phyloP scores from a whole-genome alignment of 2,888 invertebrate genomes.

The Epistrophella euchroma region DNA sequence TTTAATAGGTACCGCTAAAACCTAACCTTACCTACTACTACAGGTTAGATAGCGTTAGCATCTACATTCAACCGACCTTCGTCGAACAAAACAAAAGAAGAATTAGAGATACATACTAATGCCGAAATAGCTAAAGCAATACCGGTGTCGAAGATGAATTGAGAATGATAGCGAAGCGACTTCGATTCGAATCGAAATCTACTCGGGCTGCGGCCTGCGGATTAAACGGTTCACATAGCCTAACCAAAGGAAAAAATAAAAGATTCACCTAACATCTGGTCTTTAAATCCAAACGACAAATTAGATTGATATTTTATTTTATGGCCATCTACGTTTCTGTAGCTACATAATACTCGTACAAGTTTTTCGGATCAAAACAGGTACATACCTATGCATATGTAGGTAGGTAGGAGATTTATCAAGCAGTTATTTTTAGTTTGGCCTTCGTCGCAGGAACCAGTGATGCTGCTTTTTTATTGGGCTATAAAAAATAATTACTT shows the following conservation, averaged over 20 bases:
- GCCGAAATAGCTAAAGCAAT: too few relatives aligned
- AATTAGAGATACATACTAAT: not conserved
- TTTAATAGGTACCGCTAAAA: not conserved
- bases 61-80: not conserved
- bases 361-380: not conserved
- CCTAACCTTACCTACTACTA: too few relatives aligned
- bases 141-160: constrained; percentile 4
- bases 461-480: not conserved
- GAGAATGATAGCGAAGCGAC: constrained; percentile 28
- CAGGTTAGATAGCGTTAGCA: not conserved
- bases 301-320: constrained; percentile 14
- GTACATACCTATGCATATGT: not conserved
- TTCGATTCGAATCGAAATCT: constrained; percentile 21
- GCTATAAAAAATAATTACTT: not conserved
- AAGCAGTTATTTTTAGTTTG: not conserved
- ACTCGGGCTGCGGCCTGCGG: not conserved
- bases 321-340: not conserved
- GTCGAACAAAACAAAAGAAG: constrained; percentile 1
- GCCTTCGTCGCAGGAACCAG: not conserved
- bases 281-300: constrained; percentile 49
- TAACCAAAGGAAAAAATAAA: not conserved
- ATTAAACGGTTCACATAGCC: not conserved
- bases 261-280: constrained; percentile 54
- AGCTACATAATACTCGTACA: not conserved
- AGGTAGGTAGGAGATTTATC: not conserved